Evolutionary conservation across 2,888 invertebrate genomes (phyloP).

Genomic region (Marronus borbonicus): DNA sequence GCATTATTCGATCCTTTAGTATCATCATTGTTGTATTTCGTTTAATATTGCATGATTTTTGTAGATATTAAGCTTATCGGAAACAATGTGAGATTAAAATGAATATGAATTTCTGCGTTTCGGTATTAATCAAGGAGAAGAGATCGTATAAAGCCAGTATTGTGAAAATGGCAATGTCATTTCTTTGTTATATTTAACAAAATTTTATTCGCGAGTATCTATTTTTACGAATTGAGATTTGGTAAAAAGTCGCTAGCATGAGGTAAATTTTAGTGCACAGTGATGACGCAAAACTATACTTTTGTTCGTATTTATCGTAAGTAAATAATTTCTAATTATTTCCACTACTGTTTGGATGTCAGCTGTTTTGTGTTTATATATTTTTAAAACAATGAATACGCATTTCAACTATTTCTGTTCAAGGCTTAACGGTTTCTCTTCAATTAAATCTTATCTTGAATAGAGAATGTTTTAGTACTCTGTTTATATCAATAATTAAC

Average conservation of each 20-base stretch:
- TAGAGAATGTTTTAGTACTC: slow-evolving; percentile 3
- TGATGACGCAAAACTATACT: slow-evolving; percentile 30
- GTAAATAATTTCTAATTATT: slow-evolving; percentile 28
- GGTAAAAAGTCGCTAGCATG: slow-evolving; percentile 25
- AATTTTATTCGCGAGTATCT: slow-evolving; percentile 53
- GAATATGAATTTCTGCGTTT: slow-evolving; percentile 13
- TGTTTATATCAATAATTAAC: slow-evolving; percentile 6
- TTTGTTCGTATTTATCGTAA: slow-evolving; percentile 23
- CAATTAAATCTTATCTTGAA: slow-evolving; percentile 17
- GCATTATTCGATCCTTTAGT: neutral
- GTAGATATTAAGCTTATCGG: slow-evolving; percentile 19
- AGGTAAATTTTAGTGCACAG: slow-evolving; percentile 31
- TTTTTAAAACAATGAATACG: slow-evolving; percentile 35
- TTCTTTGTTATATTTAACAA: slow-evolving; percentile 59
- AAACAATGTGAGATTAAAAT: slow-evolving; percentile 29
- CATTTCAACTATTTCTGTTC: slow-evolving; percentile 34
- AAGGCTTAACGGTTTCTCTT: slow-evolving; percentile 17
- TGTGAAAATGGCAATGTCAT: slow-evolving; percentile 55
- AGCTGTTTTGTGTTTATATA: slow-evolving; percentile 50
- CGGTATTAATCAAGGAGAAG: neutral
- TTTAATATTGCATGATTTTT: neutral
- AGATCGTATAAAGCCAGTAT: slow-evolving; percentile 2
- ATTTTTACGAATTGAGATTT: slow-evolving; percentile 42
- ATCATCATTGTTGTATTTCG: slow-evolving; percentile 14
- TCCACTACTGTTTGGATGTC: slow-evolving; percentile 38